A percentile compares a stretch with the other conserved stretches of the same genome.
phyloP scores from a whole-genome alignment of 2,113 vertebrate species.

The Axis porcinus region DNA sequence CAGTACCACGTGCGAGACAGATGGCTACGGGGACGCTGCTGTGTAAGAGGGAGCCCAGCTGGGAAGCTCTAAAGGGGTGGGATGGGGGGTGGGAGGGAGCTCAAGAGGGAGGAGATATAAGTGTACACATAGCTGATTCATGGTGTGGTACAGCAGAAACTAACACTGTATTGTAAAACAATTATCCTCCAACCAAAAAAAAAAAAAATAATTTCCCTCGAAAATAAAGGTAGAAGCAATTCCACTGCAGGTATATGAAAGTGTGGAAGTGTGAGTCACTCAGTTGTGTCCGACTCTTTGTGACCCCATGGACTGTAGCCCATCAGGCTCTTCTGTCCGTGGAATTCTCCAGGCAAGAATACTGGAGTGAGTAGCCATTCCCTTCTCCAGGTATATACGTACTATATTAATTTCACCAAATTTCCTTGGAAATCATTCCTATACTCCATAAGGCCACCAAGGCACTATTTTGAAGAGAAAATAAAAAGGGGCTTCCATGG shows the following conservation, averaged over 20 bases:
- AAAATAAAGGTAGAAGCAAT: not conserved
- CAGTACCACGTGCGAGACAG: not conserved
- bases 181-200: not conserved
- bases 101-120: not conserved
- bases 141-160: not conserved
- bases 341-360: not conserved
- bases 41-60: not conserved
- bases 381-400: not conserved
- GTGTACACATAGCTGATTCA: not conserved
- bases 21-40: not conserved
- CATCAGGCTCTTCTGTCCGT: not conserved
- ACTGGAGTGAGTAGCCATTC: not conserved
- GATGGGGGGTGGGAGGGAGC: not conserved
- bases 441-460: not conserved
- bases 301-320: not conserved
- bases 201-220: not conserved
- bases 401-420: not conserved
- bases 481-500: not conserved
- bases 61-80: not conserved
- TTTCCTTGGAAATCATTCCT: not conserved
- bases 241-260: not conserved
- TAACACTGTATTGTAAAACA: not conserved
- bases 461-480: not conserved
- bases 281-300: not conserved
- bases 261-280: not conserved